Evolutionary conservation across 2,113 vertebrate genomes (phyloP), one percentile per base, ranked within the genome.

Genomic region (Actenoides lindsayi): DNA sequence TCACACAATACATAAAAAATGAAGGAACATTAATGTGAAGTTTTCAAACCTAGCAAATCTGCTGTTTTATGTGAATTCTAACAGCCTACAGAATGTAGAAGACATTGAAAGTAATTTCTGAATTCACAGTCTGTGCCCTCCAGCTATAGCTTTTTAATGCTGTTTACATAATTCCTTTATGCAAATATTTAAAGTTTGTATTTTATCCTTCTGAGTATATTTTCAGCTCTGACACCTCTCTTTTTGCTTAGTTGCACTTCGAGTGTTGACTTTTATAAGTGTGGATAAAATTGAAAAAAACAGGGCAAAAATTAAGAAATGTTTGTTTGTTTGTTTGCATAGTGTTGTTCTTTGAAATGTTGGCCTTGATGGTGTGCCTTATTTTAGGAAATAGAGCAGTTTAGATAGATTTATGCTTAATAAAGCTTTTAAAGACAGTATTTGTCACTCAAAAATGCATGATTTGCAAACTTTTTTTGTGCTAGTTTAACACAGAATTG

Each of bases 141-240:
- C 51, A 89, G 65, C 18, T 87, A 91, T 16, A 74, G 33, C 11
- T 87, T 35, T 59, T 90, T 83, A 74, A 64, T 81, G 57, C 15
- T 71, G 20, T 87, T 59, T 42, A 73, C 12, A 27, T 85, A 68
- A 94, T 87, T 35, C 23, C 13, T 82, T 79, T 73, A 85, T 79
- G 85, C 30, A 96, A 93, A 90, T 91, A 93, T 90, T 82, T 87
- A 87, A 80, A 2, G 23, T 46, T 79, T 90, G 16, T 39, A 5
- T 79, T 75, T 6, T 54, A 11, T 21, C 17, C 71, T 80, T 89
- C 28, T 85, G 76, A 82, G 75, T 51, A 15, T 27, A 71, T 87
- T 90, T 94, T 89, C 15, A 71, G 14, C 30, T 91, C 28, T 71
- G 31, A 75, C 7, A n/a, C 5, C 67, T 78, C 67, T 70, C 20